phyloP scores from a whole-genome alignment of 2,113 vertebrate species.

The Tonatia bakeri region DNA sequence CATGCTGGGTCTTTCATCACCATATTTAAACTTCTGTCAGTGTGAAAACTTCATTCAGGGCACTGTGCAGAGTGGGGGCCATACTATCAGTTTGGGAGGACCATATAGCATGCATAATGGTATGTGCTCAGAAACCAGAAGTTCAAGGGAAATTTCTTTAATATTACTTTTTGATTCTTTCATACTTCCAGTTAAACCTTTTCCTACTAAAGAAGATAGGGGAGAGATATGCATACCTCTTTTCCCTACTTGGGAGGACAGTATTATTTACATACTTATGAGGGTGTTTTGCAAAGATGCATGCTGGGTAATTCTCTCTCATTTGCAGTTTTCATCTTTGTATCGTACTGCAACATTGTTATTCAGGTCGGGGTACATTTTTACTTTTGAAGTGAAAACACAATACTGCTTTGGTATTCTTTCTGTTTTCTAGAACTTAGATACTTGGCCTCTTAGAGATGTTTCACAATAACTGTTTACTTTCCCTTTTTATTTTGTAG shows the following conservation, averaged over 20 bases:
- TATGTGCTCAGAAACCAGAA: not conserved
- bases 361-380: slow-evolving; percentile 58
- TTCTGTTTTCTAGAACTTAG: slow-evolving; percentile 36
- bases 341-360: slow-evolving; percentile 68
- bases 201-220: slow-evolving; percentile 27
- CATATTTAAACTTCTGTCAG: not conserved
- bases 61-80: not conserved
- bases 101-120: not conserved
- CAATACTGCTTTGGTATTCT: not conserved
- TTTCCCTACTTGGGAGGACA: slow-evolving; percentile 58
- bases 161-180: slow-evolving; percentile 54
- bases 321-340: slow-evolving; percentile 69
- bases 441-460: slow-evolving; percentile 58
- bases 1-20: not conserved
- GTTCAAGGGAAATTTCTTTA: slow-evolving; percentile 13
- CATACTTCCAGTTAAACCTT: slow-evolving; percentile 40
- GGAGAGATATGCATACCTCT: not conserved
- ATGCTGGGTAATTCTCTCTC: slow-evolving; percentile 39
- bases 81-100: not conserved
- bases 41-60: not conserved
- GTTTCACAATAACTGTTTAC: slow-evolving; percentile 71
- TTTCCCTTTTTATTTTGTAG: slow-evolving; percentile 84
- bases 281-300: slow-evolving; percentile 62
- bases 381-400: slow-evolving; percentile 66
- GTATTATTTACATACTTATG: slow-evolving; percentile 77